phyloP scores from a whole-genome alignment of 2,113 vertebrate genomes.

The Podilymbus podiceps region DNA sequence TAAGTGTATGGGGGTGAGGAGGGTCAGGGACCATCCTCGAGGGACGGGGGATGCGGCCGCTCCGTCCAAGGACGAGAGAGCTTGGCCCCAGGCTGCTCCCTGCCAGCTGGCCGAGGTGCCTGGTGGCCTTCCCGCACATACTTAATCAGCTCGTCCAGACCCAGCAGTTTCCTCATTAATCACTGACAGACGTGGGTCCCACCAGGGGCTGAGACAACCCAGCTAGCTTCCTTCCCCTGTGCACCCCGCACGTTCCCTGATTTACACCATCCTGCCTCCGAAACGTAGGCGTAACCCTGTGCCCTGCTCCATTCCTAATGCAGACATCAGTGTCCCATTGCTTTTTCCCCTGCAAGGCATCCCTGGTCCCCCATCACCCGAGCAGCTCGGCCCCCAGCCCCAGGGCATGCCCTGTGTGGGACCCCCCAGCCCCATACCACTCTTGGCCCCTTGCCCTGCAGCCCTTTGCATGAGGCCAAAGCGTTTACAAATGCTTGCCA shows the following conservation, averaged over 20 bases:
- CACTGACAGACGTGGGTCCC: rapidly evolving
- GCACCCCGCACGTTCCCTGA: background rate
- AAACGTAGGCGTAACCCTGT: background rate
- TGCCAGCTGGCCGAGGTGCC: background rate
- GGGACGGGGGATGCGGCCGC: rapidly evolving
- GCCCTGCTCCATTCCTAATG: background rate
- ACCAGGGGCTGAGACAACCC: background rate
- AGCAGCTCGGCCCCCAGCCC: background rate
- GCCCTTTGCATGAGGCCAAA: background rate
- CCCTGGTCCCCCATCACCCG: rapidly evolving
- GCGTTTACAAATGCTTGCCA: background rate
- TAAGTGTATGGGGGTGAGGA: background rate
- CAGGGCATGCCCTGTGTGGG: background rate
- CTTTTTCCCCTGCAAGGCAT: background rate
- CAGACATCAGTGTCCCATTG: background rate
- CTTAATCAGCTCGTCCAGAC: background rate
- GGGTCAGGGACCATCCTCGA: background rate
- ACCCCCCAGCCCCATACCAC: rapidly evolving
- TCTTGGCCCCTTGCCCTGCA: background rate
- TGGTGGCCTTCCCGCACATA: background rate
- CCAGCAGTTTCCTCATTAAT: background rate
- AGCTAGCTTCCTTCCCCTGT: background rate
- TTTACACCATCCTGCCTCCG: background rate
- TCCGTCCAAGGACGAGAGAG: background rate
- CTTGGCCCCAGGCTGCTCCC: background rate